Percentiles rank a stretch among this genome's conserved stretches.
These are phyloP conservation scores for Zootermopsis nevadensis DNA, from an alignment of 2,888 invertebrate genomes.

Conservation along the genomic window DNA sequence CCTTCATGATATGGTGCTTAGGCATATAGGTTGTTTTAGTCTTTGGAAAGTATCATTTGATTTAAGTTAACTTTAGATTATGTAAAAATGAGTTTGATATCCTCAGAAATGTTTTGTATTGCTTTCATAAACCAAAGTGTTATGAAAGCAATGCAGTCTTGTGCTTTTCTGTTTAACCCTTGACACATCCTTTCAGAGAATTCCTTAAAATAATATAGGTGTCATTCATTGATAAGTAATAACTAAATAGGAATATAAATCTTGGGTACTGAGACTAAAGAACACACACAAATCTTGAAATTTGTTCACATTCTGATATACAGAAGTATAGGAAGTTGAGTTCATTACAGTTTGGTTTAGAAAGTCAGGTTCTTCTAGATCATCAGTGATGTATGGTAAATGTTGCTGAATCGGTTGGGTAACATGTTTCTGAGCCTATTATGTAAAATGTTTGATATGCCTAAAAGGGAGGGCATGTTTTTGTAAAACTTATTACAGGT, in stretches of 20 bases:
- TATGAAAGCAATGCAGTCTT: neutral
- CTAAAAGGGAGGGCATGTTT: constrained; percentile 19
- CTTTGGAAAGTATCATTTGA: no score
- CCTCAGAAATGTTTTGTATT: neutral
- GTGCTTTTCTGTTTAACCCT: neutral
- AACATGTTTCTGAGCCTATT: constrained; percentile 31
- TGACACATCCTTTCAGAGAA: neutral
- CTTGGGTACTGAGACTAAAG: neutral
- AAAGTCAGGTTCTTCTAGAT: neutral
- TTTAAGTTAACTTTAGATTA: no score
- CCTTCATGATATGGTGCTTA: no score
- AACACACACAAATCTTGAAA: neutral
- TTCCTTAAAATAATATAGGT: neutral
- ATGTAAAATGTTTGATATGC: constrained; percentile 14
- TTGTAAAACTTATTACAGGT: constrained; percentile 2
- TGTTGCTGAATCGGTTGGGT: neutral
- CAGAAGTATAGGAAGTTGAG: neutral
- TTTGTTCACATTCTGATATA: neutral
- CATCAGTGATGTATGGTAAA: neutral
- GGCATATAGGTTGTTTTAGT: no score
- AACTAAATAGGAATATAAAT: neutral
- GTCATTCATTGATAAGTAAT: neutral
- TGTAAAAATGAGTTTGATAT: neutral
- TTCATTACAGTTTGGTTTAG: neutral
- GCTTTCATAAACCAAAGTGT: neutral